Evolutionary conservation across 2,797 vertebrate species (phyloP), one percentile per base, ranked within the genome.

Genomic region (Takifugu rubripes): DNA sequence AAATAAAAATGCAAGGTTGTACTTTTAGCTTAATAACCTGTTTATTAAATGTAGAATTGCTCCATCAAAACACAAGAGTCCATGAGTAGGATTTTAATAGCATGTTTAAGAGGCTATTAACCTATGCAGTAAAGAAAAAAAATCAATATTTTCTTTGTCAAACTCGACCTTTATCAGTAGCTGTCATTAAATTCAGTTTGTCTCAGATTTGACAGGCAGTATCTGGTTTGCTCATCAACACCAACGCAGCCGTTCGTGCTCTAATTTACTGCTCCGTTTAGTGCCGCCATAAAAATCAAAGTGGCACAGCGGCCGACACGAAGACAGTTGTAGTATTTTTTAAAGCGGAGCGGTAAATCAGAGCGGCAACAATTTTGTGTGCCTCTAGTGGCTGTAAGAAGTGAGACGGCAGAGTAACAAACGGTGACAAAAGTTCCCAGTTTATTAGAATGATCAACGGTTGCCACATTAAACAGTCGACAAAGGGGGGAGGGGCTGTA

Each of bases 361-460:
- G 6, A 45, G n/a, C 15, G n/a, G 15, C n/a, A 16, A 45, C 43
- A 45, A 2, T 5, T 16, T 45, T 45, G 11, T n/a, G 44, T n/a
- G 44, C 44, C 44, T 17, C 3, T 45, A 6, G 6, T 7, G 42
- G 7, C 43, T 17, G 2, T 16, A 45, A 45, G 17, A 33, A 33
- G 33, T 33, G 33, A 48, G 17, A 25, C 7, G 2, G 21, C n/a
- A 25, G 46, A 46, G 8, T 1, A 2, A 43, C 42, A 16, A 7
- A 3, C 27, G 1, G 44, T 66, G 72, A 70, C 52, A 75, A 77
- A 81, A 55, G 61, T 57, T 65, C 45, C 61, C 33, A 16, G 53
- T 87, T 86, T 85, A 86, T 84, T 88, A 72, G 25, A 66, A 72
- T 57, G 48, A 74, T 74, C 56, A 64, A 70, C 33, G 17, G 36